Evolutionary conservation across 2,113 vertebrate genomes (phyloP).

Genomic region (Hypanus sabinus): DNA sequence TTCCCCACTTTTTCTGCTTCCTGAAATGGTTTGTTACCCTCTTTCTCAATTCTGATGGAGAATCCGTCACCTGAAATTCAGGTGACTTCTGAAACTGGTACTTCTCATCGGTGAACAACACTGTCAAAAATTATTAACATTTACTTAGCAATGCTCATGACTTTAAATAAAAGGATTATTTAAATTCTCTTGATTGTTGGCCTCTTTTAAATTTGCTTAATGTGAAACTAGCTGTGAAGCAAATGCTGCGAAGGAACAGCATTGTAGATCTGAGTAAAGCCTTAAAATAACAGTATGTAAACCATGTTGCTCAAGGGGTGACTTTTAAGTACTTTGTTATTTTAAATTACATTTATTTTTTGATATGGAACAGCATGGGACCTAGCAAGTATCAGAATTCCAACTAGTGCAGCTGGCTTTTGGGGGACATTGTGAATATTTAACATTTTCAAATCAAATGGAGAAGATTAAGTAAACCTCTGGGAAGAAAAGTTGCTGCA

Average conservation of each 20-base stretch:
- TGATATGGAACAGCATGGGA: constrained; percentile 18
- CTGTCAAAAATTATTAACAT: not conserved
- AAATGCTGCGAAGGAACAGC: not conserved
- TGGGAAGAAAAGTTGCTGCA: not conserved
- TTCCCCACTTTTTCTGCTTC: no score
- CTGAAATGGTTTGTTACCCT: no score
- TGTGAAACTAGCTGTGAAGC: not conserved
- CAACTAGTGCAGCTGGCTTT: not conserved
- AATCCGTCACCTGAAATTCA: no score
- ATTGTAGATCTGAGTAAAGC: constrained; percentile 23
- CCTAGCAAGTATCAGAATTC: constrained; percentile 5
- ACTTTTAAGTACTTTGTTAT: constrained; percentile 32
- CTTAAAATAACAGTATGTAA: constrained; percentile 11
- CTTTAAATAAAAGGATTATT: not conserved
- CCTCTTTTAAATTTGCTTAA: constrained; percentile 24
- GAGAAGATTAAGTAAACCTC: not conserved
- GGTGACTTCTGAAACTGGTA: no score
- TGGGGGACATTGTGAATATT: not conserved
- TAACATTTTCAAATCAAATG: constrained; percentile 6
- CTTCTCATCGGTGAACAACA: not conserved
- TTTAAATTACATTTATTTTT: constrained; percentile 1
- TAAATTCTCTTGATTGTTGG: not conserved
- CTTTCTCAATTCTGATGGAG: no score
- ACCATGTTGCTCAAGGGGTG: constrained; percentile 25
- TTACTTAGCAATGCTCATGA: not conserved